A percentile compares a stretch with the other conserved stretches of the same genome.
phyloP scores from a whole-genome alignment of 2,797 vertebrate species.

The Setipinna tenuifilis region DNA sequence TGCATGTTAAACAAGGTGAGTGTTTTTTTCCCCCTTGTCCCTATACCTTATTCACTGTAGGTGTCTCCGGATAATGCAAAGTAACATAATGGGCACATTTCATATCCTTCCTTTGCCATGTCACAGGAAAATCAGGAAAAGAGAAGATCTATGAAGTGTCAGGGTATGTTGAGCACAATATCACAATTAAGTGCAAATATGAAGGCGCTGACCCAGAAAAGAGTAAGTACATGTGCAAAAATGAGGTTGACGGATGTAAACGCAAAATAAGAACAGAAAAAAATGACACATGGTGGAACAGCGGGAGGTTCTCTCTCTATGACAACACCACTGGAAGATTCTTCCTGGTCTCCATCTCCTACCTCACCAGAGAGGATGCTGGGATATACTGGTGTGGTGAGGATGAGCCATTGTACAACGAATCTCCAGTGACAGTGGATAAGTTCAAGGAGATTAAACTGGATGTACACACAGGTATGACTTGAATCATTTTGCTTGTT shows the following conservation, averaged over 20 bases:
- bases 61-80: too few relatives aligned
- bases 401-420: neutral
- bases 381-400: conserved; percentile 54
- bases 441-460: too few relatives aligned
- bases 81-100: too few relatives aligned
- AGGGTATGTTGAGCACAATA: too few relatives aligned
- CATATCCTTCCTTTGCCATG: too few relatives aligned
- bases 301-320: conserved; percentile 41
- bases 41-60: too few relatives aligned
- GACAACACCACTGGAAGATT: conserved; percentile 4
- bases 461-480: too few relatives aligned
- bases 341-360: neutral
- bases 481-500: too few relatives aligned
- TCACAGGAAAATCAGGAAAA: too few relatives aligned
- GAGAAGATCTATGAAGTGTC: too few relatives aligned
- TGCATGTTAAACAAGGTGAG: conserved; percentile 14
- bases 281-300: fast-evolving
- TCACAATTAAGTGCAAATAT: too few relatives aligned
- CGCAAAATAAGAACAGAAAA: conserved; percentile 4
- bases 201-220: too few relatives aligned
- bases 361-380: conserved; percentile 28
- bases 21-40: neutral
- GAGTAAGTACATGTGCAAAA: neutral
- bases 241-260: neutral
- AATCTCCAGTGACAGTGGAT: neutral